A percentile compares a stretch with the other conserved stretches of the same genome.
phyloP scores from a whole-genome alignment of 2,888 invertebrate species.

The Agriotes lineatus region DNA sequence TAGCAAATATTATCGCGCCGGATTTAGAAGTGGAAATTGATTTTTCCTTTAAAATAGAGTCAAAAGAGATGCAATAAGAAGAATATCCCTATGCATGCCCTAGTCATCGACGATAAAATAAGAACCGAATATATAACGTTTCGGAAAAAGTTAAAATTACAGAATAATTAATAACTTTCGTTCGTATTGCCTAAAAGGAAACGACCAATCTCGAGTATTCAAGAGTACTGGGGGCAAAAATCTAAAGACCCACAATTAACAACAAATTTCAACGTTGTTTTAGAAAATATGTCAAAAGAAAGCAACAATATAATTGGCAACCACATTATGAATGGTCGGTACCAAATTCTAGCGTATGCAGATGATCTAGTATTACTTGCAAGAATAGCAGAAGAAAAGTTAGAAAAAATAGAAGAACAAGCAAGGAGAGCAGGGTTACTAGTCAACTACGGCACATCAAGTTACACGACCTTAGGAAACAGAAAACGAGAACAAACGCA shows the following conservation, averaged over 20 bases:
- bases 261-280: neutral
- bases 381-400: neutral
- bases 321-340: neutral
- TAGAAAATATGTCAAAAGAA: neutral
- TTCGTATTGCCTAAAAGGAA: too few relatives aligned
- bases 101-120: too few relatives aligned
- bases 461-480: neutral
- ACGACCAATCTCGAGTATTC: too few relatives aligned
- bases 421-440: neutral
- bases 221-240: neutral
- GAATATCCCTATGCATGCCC: too few relatives aligned
- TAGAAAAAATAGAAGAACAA: neutral
- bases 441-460: neutral
- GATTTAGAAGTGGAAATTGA: too few relatives aligned
- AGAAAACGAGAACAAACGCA: neutral
- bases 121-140: too few relatives aligned
- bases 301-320: neutral
- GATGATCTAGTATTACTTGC: neutral
- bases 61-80: too few relatives aligned
- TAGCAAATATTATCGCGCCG: too few relatives aligned
- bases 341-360: neutral
- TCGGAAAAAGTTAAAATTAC: neutral
- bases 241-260: neutral
- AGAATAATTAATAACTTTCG: too few relatives aligned
- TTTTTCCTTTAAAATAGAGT: too few relatives aligned